A percentile compares a stretch with the other conserved stretches of the same genome.
phyloP scores from a whole-genome alignment of 2,888 invertebrate species.

The Linyphia triangularis region DNA sequence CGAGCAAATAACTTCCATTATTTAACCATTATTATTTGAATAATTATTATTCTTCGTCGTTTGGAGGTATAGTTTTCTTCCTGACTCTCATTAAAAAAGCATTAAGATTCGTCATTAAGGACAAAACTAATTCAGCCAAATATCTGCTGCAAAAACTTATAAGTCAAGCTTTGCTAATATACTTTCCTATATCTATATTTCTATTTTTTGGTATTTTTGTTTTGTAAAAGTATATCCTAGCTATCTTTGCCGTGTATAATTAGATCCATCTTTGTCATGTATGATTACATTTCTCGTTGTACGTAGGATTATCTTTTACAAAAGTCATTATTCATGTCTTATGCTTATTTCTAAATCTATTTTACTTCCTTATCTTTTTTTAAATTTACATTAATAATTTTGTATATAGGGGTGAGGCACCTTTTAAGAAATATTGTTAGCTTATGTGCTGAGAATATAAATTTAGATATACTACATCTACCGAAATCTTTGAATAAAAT shows the following conservation, averaged over 20 bases:
- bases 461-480: too few species aligned
- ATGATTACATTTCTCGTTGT: too few species aligned
- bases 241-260: background rate
- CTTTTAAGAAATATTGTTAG: too few species aligned
- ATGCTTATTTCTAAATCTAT: too few species aligned
- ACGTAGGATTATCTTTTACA: too few species aligned
- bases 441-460: too few species aligned
- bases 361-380: too few species aligned
- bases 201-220: background rate
- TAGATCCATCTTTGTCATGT: background rate
- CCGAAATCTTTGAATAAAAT: too few species aligned
- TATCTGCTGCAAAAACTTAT: background rate
- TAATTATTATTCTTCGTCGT: background rate
- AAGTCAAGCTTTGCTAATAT: background rate
- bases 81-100: slow-evolving; percentile 8
- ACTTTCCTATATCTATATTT: background rate
- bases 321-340: too few species aligned
- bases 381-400: too few species aligned
- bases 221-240: background rate
- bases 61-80: background rate
- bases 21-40: slow-evolving; percentile 3
- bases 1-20: background rate
- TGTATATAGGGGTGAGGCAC: too few species aligned
- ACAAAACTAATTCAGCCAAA: slow-evolving; percentile 1
- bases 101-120: slow-evolving; percentile 19